Percentiles rank a stretch among this genome's conserved stretches.
phyloP scores from a whole-genome alignment of 2,113 vertebrate genomes.

The Paracanthobrama guichenoti region DNA sequence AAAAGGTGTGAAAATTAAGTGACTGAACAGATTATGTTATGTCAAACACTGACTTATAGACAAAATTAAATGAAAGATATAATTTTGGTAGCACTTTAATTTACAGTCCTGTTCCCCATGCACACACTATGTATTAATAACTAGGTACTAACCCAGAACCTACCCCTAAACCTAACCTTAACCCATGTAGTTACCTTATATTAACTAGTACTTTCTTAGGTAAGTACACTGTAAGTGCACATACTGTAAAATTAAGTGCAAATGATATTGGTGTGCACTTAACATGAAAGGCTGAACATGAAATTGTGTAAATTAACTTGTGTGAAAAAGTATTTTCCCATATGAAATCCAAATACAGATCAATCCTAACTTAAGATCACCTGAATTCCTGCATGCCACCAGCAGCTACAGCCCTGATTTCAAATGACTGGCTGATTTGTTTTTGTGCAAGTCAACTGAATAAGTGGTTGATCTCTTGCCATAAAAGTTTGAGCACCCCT shows the following conservation, averaged over 20 bases:
- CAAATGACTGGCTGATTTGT: not conserved
- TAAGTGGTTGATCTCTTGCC: not conserved
- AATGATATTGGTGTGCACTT: not conserved
- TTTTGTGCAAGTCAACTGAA: not conserved
- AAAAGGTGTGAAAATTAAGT: not conserved
- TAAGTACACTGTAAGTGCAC: no score
- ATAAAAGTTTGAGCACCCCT: slow-evolving; percentile 3
- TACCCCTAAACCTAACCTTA: no score
- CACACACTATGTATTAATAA: no score
- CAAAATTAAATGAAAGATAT: not conserved
- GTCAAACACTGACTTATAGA: not conserved
- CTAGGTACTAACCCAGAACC: no score
- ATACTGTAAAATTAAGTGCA: no score
- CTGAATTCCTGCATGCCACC: not conserved
- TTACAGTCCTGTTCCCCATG: no score
- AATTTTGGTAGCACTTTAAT: not conserved
- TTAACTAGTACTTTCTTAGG: no score
- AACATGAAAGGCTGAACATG: no score
- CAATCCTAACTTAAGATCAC: not conserved
- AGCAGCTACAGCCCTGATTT: not conserved
- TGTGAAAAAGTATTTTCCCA: not conserved
- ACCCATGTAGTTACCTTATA: no score
- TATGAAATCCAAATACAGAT: not conserved
- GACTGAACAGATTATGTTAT: not conserved
- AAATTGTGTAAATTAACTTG: no score